Percentiles rank a stretch among this genome's conserved stretches.
phyloP scores from a whole-genome alignment of 2,888 invertebrate genomes.

The Drosophila gaucha region DNA sequence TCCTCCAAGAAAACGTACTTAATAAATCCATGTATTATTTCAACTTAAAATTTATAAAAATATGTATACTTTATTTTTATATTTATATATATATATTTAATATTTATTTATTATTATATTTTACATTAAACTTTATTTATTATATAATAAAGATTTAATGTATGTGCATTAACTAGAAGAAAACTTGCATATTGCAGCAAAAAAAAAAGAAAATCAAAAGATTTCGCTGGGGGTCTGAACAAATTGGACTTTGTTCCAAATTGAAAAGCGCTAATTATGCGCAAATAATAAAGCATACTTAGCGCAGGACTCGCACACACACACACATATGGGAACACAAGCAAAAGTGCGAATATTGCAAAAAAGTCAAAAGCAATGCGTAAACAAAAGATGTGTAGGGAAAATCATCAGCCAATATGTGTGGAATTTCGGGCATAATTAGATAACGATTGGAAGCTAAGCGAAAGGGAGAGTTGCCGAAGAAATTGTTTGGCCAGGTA shows the following conservation, averaged over 20 bases:
- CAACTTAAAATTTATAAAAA: too few species aligned
- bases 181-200: slow-evolving; percentile 42
- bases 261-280: slow-evolving; percentile 72
- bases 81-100: too few species aligned
- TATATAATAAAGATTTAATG: too few species aligned
- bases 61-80: too few species aligned
- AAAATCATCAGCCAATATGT: slow-evolving; percentile 26
- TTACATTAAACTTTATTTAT: too few species aligned
- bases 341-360: slow-evolving; percentile 58
- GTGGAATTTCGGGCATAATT: slow-evolving; percentile 53
- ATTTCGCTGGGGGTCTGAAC: slow-evolving; percentile 23
- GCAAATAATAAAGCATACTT: slow-evolving; percentile 62
- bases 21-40: too few species aligned
- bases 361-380: slow-evolving; percentile 40
- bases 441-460: slow-evolving; percentile 32
- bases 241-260: slow-evolving; percentile 49
- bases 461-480: slow-evolving; percentile 40
- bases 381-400: slow-evolving; percentile 40
- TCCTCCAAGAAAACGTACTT: too few species aligned
- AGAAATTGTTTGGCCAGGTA: slow-evolving; percentile 17
- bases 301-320: slow-evolving; percentile 34
- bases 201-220: slow-evolving; percentile 39
- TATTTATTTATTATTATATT: too few species aligned
- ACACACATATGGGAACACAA: slow-evolving; percentile 22
- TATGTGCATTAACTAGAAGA: too few species aligned